Conservation (phyloP, 2,888 invertebrate genomes). For the Diarsia dahlii region DNA sequence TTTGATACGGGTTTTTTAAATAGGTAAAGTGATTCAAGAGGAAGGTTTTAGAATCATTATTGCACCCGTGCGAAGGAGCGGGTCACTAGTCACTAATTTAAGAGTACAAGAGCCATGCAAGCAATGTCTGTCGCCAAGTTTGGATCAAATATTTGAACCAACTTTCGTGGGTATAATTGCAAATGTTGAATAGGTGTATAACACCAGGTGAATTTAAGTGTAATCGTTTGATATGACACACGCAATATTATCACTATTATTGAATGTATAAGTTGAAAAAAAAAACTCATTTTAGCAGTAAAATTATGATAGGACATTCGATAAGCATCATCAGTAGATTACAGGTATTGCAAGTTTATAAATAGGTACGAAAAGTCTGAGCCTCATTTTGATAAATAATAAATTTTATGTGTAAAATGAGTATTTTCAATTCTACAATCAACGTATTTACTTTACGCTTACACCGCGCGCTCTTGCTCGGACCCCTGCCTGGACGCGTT, state of each 20-base stretch:
- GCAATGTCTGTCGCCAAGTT: neutral
- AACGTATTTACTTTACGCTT: too few species aligned
- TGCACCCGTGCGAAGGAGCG: too few species aligned
- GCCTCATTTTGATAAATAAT: neutral
- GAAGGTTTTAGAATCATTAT: too few species aligned
- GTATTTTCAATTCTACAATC: too few species aligned
- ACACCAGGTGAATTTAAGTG: too few species aligned
- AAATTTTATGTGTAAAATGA: too few species aligned
- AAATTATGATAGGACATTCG: neutral
- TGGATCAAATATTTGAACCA: conserved; percentile 1
- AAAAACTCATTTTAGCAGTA: neutral
- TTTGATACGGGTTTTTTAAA: too few species aligned
- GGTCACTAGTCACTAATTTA: too few species aligned
- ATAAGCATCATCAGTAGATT: neutral
- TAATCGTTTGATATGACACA: neutral
- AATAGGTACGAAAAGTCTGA: neutral
- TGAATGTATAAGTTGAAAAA: neutral
- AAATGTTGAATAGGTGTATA: neutral
- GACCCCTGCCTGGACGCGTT: too few species aligned
- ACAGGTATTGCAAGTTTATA: neutral
- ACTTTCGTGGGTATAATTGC: neutral
- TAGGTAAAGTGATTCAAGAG: too few species aligned
- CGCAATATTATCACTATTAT: neutral
- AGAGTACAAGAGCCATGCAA: neutral
- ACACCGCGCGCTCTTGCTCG: too few species aligned